Percentiles rank a stretch among this genome's conserved stretches.
Conservation (phyloP, 2,113 vertebrate genomes). For the Myotis davidii region DNA sequence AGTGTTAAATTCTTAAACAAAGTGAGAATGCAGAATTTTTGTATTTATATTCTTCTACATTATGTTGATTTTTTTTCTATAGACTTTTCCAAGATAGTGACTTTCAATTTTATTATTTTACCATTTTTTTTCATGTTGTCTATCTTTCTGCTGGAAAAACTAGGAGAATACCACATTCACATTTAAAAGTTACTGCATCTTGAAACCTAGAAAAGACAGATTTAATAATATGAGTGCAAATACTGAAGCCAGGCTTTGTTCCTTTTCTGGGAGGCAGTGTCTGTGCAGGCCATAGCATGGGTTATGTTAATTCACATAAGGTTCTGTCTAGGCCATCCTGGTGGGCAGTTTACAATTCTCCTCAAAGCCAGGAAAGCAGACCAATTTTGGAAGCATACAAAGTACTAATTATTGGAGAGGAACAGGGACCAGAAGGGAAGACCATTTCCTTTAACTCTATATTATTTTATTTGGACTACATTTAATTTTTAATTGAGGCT, state of each 20-base stretch:
- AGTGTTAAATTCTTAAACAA: background rate
- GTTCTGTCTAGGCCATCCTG: background rate
- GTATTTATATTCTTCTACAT: background rate
- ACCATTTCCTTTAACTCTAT: background rate
- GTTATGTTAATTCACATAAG: background rate
- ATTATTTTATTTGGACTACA: background rate
- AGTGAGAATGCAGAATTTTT: background rate
- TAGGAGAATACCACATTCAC: background rate
- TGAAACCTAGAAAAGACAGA: background rate
- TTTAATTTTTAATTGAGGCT: background rate
- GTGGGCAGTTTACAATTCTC: background rate
- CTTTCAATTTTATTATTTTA: conserved; percentile 6
- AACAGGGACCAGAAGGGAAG: background rate
- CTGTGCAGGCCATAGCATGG: background rate
- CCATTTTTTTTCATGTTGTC: background rate
- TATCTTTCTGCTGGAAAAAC: background rate
- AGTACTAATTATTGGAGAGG: background rate
- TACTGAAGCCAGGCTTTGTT: background rate
- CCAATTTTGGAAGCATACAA: background rate
- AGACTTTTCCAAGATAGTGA: background rate
- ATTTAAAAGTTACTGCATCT: background rate
- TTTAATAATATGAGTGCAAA: background rate
- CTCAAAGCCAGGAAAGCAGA: background rate
- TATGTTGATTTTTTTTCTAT: background rate
- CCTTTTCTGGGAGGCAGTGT: background rate